A percentile compares a stretch with the other conserved stretches of the same genome.
phyloP scores from a whole-genome alignment of 2,888 invertebrate species.

The Plebejus melissa region DNA sequence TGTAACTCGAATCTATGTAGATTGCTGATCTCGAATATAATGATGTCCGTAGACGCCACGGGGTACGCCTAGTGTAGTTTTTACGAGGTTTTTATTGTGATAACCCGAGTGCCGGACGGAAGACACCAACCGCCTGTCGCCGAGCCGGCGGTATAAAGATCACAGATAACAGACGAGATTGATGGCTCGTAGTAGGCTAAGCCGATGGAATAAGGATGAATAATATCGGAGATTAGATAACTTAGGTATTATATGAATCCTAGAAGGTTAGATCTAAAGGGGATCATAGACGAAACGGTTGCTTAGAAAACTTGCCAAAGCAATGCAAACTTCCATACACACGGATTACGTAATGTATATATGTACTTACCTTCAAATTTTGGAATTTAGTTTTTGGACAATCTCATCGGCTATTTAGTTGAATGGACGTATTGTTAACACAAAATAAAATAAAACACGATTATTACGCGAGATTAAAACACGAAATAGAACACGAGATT shows the following conservation, averaged over 20 bases:
- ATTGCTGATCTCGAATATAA: neutral
- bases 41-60: neutral
- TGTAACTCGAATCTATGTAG: too few species aligned
- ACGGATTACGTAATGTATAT: too few species aligned
- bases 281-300: neutral
- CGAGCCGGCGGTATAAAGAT: neutral
- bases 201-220: neutral
- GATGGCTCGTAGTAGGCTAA: neutral
- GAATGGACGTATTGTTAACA: too few species aligned
- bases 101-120: neutral
- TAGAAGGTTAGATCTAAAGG: neutral
- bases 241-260: neutral
- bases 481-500: too few species aligned
- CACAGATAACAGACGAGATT: neutral
- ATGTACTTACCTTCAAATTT: too few species aligned
- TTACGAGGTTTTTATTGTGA: slow-evolving; percentile 19
- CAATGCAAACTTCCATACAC: too few species aligned
- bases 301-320: too few species aligned
- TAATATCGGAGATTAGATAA: neutral
- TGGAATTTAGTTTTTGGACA: too few species aligned
- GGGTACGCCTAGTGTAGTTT: neutral
- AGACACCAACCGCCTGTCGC: slow-evolving; percentile 10
- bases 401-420: too few species aligned
- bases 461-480: too few species aligned
- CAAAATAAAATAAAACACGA: too few species aligned